Evolutionary conservation across 1,140 invertebrate species (phyloP).

Genomic region (Nasonia vitripennis): DNA sequence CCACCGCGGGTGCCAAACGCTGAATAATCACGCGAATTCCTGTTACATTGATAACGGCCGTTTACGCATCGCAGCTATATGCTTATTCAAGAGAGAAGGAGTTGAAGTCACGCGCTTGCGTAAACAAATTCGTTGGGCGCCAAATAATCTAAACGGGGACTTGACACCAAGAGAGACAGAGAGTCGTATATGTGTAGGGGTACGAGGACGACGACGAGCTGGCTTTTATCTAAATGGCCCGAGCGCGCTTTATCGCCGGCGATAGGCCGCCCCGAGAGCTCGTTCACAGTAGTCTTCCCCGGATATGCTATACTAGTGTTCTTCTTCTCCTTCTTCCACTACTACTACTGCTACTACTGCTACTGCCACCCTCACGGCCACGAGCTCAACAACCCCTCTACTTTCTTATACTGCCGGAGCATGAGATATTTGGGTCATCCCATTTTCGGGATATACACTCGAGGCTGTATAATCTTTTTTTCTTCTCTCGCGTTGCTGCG

Average conservation of each 20-base stretch:
- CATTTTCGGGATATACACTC: not conserved
- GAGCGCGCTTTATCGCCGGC: constrained; percentile 58
- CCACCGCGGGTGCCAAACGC: not conserved
- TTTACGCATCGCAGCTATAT: not conserved
- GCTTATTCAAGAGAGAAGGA: not conserved
- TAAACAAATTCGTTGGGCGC: not conserved
- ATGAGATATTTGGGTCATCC: not conserved
- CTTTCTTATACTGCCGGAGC: not conserved
- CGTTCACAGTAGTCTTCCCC: not conserved
- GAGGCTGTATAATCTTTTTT: not conserved
- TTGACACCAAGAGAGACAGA: not conserved
- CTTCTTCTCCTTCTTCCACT: not conserved
- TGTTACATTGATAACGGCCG: not conserved
- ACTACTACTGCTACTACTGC: not conserved
- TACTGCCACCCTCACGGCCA: not conserved
- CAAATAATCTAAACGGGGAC: constrained; percentile 38
- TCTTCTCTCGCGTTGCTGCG: not conserved
- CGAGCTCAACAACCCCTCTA: not conserved
- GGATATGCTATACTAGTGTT: not conserved
- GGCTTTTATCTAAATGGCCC: constrained; percentile 68
- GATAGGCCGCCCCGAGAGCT: constrained; percentile 7
- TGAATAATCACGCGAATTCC: not conserved
- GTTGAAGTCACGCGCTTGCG: not conserved
- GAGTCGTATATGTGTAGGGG: not conserved
- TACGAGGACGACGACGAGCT: constrained; percentile 9